Base-by-base conservation (phyloP, 2,113 vertebrate genomes). In the Nerophis lumbriciformis region DNA sequence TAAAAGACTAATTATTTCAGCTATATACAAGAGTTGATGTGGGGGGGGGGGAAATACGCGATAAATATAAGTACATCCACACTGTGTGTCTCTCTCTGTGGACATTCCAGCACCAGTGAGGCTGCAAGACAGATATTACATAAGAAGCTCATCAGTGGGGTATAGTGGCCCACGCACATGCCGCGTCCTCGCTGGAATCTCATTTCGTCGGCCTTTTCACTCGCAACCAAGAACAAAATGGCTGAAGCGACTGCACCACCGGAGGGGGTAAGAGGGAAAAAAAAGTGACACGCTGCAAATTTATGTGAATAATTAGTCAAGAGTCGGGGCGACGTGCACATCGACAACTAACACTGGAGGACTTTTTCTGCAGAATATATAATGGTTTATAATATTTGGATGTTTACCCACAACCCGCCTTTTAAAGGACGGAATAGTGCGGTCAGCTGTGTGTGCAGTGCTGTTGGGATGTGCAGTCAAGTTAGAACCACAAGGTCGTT, bases 111-210 rank as follows among this genome's bases (percentile, higher is more conserved):
- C 44, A 45, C 59, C 73, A 69, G 74, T 58, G 73, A 77, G 73
- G 63, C 35, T 72, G 77, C 61, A 78, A 81, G 76, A 81, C 49
- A 45, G 72, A 78, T 77, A 75, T 88, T 87, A 81, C 84, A 89
- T 89, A 88, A 88, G 77, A 73, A 64, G 74, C 83, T 87, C 82
- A 88, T 89, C 82, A 87, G 84, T 83, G 79, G 81, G 84, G 80
- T 81, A 28, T 28, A 79, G 76, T 80, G 78, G 87, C 84, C 84
- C 84, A 88, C 84, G 84, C 84, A 85, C 84, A 85, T 74, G 66
- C 63, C 66, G 66, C 82, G 80, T 84, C 83, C 82, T 83, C 76
- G 53, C 72, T 62, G 78, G 78, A 79, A 73, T 81, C 73, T 81
- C 72, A 76, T 69, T 68, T 68, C 65, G 71, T 72, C 74, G 36